Conservation (phyloP, 2,113 vertebrate species). For the Pogonocichla stellata region DNA sequence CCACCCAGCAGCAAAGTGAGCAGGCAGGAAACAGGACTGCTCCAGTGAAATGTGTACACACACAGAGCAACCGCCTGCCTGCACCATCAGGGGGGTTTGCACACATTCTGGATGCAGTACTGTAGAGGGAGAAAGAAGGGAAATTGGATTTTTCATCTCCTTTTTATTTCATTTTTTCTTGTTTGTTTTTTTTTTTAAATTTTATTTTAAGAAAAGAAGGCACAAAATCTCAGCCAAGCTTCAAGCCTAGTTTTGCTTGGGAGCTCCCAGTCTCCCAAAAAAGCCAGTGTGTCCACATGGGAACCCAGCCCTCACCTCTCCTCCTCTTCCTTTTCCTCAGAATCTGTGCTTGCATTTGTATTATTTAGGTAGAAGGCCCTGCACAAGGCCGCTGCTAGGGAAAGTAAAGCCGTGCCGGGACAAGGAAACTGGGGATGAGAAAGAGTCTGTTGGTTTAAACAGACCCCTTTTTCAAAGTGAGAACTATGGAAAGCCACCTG, state of each 20-base stretch:
- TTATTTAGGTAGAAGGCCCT: not conserved
- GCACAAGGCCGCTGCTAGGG: constrained; percentile 19
- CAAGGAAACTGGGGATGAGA: constrained; percentile 9
- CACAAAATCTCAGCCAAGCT: constrained; percentile 67
- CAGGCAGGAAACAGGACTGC: not conserved
- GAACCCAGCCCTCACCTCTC: constrained; percentile 1
- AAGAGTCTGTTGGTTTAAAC: not conserved
- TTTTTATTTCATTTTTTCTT: not conserved
- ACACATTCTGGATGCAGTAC: not conserved
- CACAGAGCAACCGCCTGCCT: not conserved
- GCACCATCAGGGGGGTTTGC: not conserved
- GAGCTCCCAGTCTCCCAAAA: not conserved
- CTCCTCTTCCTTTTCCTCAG: not conserved
- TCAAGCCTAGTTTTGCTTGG: constrained; percentile 25
- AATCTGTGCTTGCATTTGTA: constrained; percentile 25
- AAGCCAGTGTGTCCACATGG: not conserved
- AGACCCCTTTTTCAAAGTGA: constrained; percentile 9
- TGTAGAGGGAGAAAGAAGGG: not conserved
- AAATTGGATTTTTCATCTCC: not conserved
- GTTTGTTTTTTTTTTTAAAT: too few relatives aligned
- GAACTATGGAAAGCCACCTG: not conserved
- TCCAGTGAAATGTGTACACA: not conserved
- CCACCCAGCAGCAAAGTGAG: not conserved
- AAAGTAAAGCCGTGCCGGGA: not conserved
- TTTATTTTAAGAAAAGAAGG: constrained; percentile 55